A percentile compares a stretch with the other conserved stretches of the same genome.
Conservation (phyloP, 2,113 vertebrate species). For the Oenanthe melanoleuca region DNA sequence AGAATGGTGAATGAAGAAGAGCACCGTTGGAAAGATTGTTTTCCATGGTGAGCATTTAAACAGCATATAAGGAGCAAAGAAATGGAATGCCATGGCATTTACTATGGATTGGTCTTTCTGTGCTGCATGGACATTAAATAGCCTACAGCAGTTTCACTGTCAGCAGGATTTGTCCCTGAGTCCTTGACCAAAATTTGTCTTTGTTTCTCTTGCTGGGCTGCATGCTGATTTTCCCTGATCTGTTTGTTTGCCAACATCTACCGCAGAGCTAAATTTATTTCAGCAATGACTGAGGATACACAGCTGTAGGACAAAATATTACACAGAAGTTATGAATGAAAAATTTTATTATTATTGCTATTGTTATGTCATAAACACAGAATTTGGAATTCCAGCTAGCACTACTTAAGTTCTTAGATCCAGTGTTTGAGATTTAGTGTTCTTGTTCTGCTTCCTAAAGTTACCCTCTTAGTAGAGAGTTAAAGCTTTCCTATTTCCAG, state of each 20-base stretch:
- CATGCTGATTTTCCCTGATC: slow-evolving; percentile 23
- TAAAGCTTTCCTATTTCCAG: neutral
- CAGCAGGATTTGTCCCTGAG: slow-evolving; percentile 38
- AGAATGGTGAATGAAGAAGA: neutral
- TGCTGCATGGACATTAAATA: neutral
- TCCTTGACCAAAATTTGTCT: slow-evolving; percentile 57
- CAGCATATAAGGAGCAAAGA: slow-evolving; percentile 19
- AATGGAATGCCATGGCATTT: slow-evolving; percentile 17
- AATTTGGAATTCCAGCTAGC: neutral
- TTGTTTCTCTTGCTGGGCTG: neutral
- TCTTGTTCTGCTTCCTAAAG: neutral
- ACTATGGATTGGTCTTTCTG: neutral
- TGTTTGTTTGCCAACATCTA: slow-evolving; percentile 12
- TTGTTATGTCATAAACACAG: neutral
- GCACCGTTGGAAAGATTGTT: neutral
- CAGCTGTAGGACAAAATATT: neutral
- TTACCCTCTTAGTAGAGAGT: neutral
- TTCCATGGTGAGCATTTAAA: slow-evolving; percentile 25
- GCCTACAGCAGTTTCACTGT: neutral
- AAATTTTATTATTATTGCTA: neutral
- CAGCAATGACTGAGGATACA: neutral
- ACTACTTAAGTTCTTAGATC: neutral
- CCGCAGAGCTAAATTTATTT: neutral
- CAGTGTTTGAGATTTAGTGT: neutral
- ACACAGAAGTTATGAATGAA: neutral